Evolutionary conservation across 2,888 invertebrate genomes (phyloP).

Genomic region (Eutolmus rufibarbis): DNA sequence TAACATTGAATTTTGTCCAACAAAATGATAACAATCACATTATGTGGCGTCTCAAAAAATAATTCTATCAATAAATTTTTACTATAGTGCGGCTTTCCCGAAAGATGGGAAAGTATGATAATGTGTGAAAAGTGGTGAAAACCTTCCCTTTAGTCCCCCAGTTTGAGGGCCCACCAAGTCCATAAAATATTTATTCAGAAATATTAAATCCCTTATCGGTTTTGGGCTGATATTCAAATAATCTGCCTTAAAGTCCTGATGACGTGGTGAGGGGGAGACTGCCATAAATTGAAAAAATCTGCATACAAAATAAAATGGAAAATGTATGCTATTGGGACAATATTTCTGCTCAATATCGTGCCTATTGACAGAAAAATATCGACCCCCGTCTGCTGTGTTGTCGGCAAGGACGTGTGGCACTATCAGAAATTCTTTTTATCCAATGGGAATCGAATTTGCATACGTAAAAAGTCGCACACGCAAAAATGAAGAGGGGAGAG

Average conservation of each 20-base stretch:
- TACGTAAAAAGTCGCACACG: constrained; percentile 25
- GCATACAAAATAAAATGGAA: constrained; percentile 29
- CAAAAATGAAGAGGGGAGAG: neutral
- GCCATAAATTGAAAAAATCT: constrained; percentile 27
- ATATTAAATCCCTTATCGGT: constrained; percentile 23
- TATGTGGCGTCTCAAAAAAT: neutral
- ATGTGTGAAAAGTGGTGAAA: neutral
- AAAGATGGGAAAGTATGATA: neutral
- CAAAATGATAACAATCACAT: neutral
- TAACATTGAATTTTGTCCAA: neutral
- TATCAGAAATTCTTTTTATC: constrained; percentile 39
- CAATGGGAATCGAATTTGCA: constrained; percentile 37
- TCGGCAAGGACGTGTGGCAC: constrained; percentile 14
- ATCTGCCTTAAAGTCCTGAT: constrained; percentile 36
- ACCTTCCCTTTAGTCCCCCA: neutral
- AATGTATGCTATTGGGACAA: constrained; percentile 38
- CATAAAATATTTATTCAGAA: constrained; percentile 31
- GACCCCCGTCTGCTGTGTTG: constrained; percentile 3
- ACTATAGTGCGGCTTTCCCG: neutral
- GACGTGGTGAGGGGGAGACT: neutral
- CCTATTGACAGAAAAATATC: constrained; percentile 37
- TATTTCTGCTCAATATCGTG: constrained; percentile 40
- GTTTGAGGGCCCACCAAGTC: neutral
- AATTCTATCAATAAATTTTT: neutral
- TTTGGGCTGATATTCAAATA: constrained; percentile 21